phyloP scores from a whole-genome alignment of 2,113 vertebrate species.

The Aramus guarauna region DNA sequence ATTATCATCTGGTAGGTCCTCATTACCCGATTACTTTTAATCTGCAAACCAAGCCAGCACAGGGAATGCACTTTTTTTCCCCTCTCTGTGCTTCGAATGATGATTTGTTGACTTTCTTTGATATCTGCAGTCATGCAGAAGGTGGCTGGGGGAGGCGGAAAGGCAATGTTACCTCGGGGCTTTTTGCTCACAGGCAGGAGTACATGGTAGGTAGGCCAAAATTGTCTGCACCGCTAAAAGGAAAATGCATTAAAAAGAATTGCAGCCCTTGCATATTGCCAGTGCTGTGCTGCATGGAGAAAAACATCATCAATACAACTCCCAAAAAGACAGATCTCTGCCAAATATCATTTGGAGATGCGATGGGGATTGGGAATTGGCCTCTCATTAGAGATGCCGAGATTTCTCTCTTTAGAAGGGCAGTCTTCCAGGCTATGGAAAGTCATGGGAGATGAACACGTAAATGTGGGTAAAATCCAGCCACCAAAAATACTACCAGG shows the following conservation, averaged over 20 bases:
- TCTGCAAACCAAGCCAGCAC: not conserved
- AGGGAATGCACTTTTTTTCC: rapidly evolving
- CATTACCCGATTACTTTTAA: not conserved
- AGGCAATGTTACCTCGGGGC: not conserved
- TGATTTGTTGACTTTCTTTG: not conserved
- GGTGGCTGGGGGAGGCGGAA: not conserved
- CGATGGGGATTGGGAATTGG: not conserved
- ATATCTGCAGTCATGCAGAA: not conserved
- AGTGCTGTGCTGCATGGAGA: not conserved
- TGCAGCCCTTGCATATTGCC: not conserved
- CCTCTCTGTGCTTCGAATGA: not conserved
- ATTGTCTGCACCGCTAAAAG: not conserved
- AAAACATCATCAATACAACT: not conserved
- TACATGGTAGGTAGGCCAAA: not conserved
- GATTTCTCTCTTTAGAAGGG: not conserved
- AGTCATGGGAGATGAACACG: not conserved
- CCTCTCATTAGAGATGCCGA: not conserved
- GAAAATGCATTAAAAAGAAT: not conserved
- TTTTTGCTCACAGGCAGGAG: not conserved
- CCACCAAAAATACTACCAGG: not conserved
- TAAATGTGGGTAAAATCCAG: not conserved
- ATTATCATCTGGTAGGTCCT: not conserved
- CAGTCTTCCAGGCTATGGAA: not conserved
- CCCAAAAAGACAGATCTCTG: not conserved
- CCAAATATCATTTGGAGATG: not conserved